A percentile compares a stretch with the other conserved stretches of the same genome.
These are phyloP conservation scores for Bradynema listronoti DNA, from an alignment of 1,140 invertebrate species.

Conservation along the genomic window DNA sequence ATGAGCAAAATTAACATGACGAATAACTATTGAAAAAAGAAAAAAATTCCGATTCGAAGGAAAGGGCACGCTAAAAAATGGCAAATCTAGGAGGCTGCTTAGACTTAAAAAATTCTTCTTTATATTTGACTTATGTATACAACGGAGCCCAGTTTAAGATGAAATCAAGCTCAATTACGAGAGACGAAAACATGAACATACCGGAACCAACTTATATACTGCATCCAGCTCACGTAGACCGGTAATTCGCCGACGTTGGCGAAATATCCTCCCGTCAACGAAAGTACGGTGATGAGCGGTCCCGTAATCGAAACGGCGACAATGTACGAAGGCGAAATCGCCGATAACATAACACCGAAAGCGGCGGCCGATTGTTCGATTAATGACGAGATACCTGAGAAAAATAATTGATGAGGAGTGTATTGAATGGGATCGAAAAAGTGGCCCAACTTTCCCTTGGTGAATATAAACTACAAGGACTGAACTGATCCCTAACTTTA, in stretches of 20 bases:
- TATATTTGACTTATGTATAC: too few species aligned
- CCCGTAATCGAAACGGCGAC: slow-evolving; percentile 46
- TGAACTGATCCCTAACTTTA: too few species aligned
- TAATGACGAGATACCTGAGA: slow-evolving; percentile 45
- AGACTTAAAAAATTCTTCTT: too few species aligned
- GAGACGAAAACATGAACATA: slow-evolving; percentile 18
- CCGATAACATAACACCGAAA: slow-evolving; percentile 56
- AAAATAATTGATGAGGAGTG: too few species aligned
- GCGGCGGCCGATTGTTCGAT: slow-evolving; percentile 54
- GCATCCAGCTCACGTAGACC: slow-evolving; percentile 43
- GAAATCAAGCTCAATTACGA: neutral
- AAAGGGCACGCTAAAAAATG: neutral
- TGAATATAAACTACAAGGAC: too few species aligned
- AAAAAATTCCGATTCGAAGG: neutral
- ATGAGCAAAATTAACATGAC: neutral
- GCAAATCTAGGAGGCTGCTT: neutral
- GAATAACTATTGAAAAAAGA: neutral
- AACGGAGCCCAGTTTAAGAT: neutral
- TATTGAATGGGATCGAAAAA: too few species aligned
- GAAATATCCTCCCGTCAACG: slow-evolving; percentile 54
- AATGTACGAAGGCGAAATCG: slow-evolving; percentile 46
- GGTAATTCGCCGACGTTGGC: slow-evolving; percentile 51
- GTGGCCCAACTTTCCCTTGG: too few species aligned
- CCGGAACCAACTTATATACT: slow-evolving; percentile 55
- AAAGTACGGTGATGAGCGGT: slow-evolving; percentile 48